Evolutionary conservation across 2,113 vertebrate species (phyloP), one percentile per base, ranked within the genome.

Genomic region (Gasterosteus aculeatus): DNA sequence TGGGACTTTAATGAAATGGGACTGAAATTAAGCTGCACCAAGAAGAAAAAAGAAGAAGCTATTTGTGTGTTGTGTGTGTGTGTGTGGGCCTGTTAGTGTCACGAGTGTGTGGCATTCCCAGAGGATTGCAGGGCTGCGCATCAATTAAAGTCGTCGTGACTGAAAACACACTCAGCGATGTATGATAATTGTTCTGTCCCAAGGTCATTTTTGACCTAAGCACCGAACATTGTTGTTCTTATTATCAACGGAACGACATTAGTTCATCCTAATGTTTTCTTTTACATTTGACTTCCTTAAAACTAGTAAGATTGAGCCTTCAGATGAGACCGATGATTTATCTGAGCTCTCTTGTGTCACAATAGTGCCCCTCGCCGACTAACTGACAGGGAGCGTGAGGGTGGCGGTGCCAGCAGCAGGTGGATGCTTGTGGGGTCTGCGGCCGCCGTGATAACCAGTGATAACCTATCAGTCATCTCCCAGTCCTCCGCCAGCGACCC

Each of bases 381-480:
- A 90, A 91, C 87, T 78, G 87, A 82, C 87, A 85, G 89, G 75
- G 88, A 75, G 84, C 72, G 88, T 85, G 66, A 35, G 69, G 47
- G 79, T 72, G 72, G 67, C n/a, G 9, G 39, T 68, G 77, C 71
- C 88, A 69, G 77, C 71, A 86, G 86, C 85, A 91, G 86, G 88
- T 92, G 84, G 82, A 85, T 85, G 75, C 69, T 85, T 85, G 73
- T 63, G 72, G 72, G 65, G 83, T 91, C 87, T 92, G 91, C 78
- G 79, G 76, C 79, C 61, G 70, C 62, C 38, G 72, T 90, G 93
- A 94, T 93, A 94, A 87, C 85, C 68, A 41, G 72, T 90, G 93
- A 94, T 93, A 94, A 87, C 85, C 68, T 92, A 94, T 94, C 93
- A 92, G 87, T 85, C 54, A 69, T 75, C 53, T 74, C 39, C 9